These are phyloP conservation scores for Cherax quadricarinatus DNA, from an alignment of 1,140 invertebrate species.

Conservation along the genomic window DNA sequence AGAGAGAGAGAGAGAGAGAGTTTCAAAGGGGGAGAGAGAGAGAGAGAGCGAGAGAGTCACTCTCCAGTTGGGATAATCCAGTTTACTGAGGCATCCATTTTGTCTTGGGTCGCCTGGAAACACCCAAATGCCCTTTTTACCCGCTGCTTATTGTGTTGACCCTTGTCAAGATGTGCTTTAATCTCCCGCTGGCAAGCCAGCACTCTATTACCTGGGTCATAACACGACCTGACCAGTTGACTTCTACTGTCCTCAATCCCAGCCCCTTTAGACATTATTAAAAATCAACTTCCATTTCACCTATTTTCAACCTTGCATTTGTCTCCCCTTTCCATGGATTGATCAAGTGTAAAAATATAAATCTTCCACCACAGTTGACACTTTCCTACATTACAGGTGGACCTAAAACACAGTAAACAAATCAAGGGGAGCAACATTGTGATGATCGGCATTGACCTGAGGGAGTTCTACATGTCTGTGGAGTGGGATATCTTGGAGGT, in stretches of 20 bases:
- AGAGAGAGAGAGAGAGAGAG: no score
- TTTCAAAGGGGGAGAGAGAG: conserved; percentile 2
- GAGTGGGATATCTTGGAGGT: conserved; percentile 97
- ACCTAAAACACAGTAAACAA: conserved; percentile 90
- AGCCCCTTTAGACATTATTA: no score
- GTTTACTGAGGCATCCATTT: neutral
- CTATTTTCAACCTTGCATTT: no score
- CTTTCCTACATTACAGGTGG: conserved; percentile 81
- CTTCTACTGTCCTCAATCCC: no score
- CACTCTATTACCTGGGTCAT: no score
- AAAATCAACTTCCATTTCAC: no score
- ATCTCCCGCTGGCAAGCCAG: neutral
- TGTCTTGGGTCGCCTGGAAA: neutral
- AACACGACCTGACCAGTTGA: no score
- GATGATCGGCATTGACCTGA: conserved; percentile 90
- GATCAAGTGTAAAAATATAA: no score
- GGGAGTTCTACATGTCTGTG: conserved; percentile 93
- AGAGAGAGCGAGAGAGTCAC: neutral
- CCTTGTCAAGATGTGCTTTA: neutral
- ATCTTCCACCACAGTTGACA: neutral
- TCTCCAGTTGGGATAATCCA: neutral
- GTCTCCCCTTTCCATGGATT: no score
- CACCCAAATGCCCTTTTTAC: neutral
- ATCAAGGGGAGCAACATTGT: conserved; percentile 86
- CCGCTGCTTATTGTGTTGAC: neutral